phyloP scores from a whole-genome alignment of 92 coral and sea anemone genomes.

The Siderastrea radians region DNA sequence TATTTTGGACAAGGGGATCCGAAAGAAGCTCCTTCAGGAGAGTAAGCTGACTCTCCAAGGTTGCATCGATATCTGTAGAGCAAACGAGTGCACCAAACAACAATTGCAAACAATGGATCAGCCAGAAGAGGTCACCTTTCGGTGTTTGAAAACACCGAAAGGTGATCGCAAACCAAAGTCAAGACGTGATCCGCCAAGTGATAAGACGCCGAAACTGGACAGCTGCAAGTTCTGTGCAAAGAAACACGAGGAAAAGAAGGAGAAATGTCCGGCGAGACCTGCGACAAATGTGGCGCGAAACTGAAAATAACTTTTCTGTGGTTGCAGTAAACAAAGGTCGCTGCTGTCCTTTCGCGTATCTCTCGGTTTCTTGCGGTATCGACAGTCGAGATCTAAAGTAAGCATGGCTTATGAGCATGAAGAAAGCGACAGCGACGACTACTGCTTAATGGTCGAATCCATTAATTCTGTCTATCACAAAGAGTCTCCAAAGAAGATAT shows the following conservation, averaged over 20 bases:
- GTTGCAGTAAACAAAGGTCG: conserved; percentile 15
- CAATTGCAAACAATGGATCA: conserved; percentile 38
- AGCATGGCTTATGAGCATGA: background rate
- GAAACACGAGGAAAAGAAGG: conserved; percentile 27
- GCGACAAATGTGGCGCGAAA: conserved; percentile 28
- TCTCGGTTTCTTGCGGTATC: no score
- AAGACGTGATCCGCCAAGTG: background rate
- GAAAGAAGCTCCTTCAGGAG: conserved; percentile 66
- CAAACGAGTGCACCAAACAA: conserved; percentile 55
- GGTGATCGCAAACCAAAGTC: background rate
- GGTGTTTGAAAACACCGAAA: no score
- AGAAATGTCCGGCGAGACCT: conserved; percentile 36
- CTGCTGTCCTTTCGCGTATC: no score
- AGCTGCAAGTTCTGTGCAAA: conserved; percentile 36
- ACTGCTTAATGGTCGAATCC: conserved; percentile 31
- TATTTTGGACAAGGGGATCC: conserved; percentile 52
- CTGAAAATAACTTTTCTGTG: conserved; percentile 14
- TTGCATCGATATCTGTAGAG: conserved; percentile 61
- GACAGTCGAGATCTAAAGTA: background rate
- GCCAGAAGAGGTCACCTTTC: conserved; percentile 40
- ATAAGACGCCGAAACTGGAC: background rate
- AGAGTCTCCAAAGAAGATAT: conserved; percentile 43
- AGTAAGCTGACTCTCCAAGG: conserved; percentile 64
- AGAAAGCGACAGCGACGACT: conserved; percentile 47
- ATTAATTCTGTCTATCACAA: conserved; percentile 32